A percentile compares a stretch with the other conserved stretches of the same genome.
phyloP scores from a whole-genome alignment of 2,797 vertebrate species.

The Simalia tracyae region DNA sequence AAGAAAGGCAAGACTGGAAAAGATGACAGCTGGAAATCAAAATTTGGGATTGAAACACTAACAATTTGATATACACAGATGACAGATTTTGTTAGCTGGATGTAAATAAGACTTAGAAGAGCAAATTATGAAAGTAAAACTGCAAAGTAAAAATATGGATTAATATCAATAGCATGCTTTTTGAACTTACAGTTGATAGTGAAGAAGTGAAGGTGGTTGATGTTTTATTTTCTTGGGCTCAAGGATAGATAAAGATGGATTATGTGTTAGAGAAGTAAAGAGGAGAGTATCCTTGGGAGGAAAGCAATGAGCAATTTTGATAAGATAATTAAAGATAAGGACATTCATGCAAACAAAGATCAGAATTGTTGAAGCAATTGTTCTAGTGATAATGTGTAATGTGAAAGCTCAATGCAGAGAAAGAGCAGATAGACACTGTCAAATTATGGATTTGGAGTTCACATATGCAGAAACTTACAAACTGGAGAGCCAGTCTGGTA shows the following conservation, averaged over 20 bases:
- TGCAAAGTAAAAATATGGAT: too few species aligned
- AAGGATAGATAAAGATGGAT: not conserved
- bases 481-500: not conserved
- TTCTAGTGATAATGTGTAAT: not conserved
- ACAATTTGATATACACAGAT: too few species aligned
- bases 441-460: not conserved
- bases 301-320: not conserved
- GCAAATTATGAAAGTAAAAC: too few species aligned
- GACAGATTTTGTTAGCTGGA: too few species aligned
- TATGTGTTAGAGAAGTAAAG: not conserved
- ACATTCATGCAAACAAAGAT: not conserved
- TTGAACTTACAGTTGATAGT: too few species aligned
- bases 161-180: too few species aligned
- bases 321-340: not conserved
- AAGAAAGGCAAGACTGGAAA: too few species aligned
- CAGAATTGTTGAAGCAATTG: not conserved
- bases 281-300: not conserved
- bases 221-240: too few species aligned
- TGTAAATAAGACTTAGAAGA: too few species aligned
- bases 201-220: too few species aligned
- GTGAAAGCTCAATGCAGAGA: not conserved
- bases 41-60: too few species aligned
- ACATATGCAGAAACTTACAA: not conserved
- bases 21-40: too few species aligned
- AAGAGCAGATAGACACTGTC: not conserved